phyloP scores from a whole-genome alignment of 2,797 vertebrate species.

The Myiothlypis coronata region DNA sequence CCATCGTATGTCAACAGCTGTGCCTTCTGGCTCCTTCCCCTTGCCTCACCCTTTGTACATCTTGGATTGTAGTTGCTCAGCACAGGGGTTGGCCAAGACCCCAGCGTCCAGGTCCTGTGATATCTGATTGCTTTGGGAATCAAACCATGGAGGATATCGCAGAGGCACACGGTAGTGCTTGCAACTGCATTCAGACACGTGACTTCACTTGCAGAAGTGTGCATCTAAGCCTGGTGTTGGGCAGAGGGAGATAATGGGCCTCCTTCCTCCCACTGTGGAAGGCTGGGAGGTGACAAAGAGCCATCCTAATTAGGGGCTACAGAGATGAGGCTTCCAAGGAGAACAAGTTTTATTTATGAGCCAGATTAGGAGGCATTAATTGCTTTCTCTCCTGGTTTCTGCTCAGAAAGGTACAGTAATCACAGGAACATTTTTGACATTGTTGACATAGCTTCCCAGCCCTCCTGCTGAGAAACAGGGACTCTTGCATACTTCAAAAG shows the following conservation, averaged over 20 bases:
- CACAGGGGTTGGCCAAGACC: neutral
- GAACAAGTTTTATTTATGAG: constrained; percentile 70
- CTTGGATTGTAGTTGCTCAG: neutral
- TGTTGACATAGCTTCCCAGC: constrained; percentile 72
- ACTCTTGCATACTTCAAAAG: constrained; percentile 74
- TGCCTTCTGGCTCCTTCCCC: constrained; percentile 22
- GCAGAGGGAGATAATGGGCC: neutral
- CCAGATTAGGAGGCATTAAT: constrained; percentile 72
- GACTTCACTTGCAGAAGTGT: neutral
- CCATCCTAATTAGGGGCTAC: neutral
- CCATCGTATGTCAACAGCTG: constrained; percentile 37
- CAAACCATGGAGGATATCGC: neutral
- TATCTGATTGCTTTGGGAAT: neutral
- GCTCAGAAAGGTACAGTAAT: constrained; percentile 75
- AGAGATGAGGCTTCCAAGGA: constrained; percentile 26
- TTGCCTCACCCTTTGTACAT: constrained; percentile 8
- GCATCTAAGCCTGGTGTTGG: neutral
- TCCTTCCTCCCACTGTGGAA: neutral
- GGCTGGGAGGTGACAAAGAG: neutral
- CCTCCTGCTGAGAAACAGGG: constrained; percentile 75
- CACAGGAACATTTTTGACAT: constrained; percentile 73
- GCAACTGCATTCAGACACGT: neutral
- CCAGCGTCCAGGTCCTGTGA: neutral
- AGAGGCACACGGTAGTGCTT: neutral
- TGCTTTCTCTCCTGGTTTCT: constrained; percentile 68